Evolutionary conservation across 2,113 vertebrate species (phyloP), one percentile per base, ranked within the genome.

Genomic region (Ctenodactylus gundi): DNA sequence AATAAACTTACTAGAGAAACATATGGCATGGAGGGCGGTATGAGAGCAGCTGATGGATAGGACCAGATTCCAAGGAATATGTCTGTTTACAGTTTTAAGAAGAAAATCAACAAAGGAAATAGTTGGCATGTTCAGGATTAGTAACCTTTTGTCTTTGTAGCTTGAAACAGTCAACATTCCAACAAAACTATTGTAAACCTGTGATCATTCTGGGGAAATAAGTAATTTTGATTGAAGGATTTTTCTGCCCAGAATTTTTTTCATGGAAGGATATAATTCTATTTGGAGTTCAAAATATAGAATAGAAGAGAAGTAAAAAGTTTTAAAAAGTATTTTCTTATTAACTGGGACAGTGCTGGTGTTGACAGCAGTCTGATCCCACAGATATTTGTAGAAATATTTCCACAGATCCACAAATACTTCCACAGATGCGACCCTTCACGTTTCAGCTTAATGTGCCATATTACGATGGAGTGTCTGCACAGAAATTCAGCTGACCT

Each of bases 21-120:
- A 94, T 87, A 94, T 93, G 87, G 92, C 84, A 51, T 39, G 31
- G 93, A 93, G 87, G 76, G 77, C 49, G 60, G 55, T 41, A 75
- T 60, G 87, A 88, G 49, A 72, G 51, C 34, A 88, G 49, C 65
- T 2, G 4, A 88, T 44, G 84, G 96, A 88, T 94, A 94, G 60
- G 20, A 49, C 31, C 53, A 44, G 31, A 58, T 93, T 97, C 96
- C 85, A 85, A 78, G 91, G 88, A 95, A 80, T 60, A 91, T 94
- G 58, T 96, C 82, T 97, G 57, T 88, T 94, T 82, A 70, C 5
- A 49, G 51, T 85, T 96, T 96, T 84, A 92, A 93, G 75, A 94
- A 29, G 57, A 91, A 96, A 94, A 91, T 85, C 55, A 89, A 46
- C 53, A 92, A 94, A 82, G 60, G 53, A 92, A 96, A 44, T 76